phyloP scores from a whole-genome alignment of 2,888 invertebrate species.

The Schrankia costaestrigalis region DNA sequence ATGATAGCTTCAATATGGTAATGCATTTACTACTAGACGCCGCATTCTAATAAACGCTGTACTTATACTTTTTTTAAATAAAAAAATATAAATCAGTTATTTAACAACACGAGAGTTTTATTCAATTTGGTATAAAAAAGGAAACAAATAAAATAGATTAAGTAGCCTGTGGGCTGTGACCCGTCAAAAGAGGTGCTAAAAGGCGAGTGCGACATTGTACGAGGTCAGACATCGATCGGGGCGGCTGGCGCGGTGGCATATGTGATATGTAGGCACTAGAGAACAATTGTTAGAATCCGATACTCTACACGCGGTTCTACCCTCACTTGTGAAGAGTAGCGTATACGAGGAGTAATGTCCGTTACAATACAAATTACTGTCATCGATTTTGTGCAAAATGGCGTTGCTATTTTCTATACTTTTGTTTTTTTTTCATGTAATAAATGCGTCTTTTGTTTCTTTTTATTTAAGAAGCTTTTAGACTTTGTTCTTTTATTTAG shows the following conservation, averaged over 20 bases:
- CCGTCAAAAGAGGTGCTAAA: constrained; percentile 54
- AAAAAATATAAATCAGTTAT: background rate
- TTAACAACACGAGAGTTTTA: too few species aligned
- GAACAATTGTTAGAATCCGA: constrained; percentile 46
- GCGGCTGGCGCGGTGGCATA: constrained; percentile 36
- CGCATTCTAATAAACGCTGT: constrained; percentile 33
- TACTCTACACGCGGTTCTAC: constrained; percentile 27
- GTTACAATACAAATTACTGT: constrained; percentile 31
- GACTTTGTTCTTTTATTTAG: too few species aligned
- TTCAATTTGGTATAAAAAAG: background rate
- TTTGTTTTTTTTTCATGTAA: too few species aligned
- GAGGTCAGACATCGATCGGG: constrained; percentile 72
- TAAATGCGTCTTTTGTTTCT: too few species aligned
- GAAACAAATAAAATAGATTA: constrained; percentile 16
- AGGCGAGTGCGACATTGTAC: constrained; percentile 60
- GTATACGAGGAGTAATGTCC: constrained; percentile 25
- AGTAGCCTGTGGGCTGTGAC: constrained; percentile 36
- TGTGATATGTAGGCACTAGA: constrained; percentile 36
- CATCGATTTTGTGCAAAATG: constrained; percentile 26
- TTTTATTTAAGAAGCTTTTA: too few species aligned
- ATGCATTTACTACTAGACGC: constrained; percentile 44
- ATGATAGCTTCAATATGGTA: constrained; percentile 58
- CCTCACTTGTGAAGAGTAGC: constrained; percentile 3
- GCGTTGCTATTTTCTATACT: too few species aligned
- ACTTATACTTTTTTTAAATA: background rate